Conservation (phyloP, 2,113 vertebrate genomes). For the Centropus unirufus region DNA sequence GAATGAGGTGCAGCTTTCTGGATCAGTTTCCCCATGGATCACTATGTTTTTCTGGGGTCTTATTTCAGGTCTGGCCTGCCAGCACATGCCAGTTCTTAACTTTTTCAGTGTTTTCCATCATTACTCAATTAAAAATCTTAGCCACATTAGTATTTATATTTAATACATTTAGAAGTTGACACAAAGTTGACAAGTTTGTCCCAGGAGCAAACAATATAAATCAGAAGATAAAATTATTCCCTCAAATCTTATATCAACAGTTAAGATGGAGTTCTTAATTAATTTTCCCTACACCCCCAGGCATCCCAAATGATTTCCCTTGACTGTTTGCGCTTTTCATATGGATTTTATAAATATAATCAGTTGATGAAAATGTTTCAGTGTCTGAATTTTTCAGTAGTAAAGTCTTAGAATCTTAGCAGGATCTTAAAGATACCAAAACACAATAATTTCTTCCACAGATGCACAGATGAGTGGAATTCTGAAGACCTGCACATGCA, state of each 20-base stretch:
- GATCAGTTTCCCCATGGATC: not conserved
- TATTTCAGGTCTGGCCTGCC: not conserved
- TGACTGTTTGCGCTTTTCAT: not conserved
- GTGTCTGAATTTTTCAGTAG: not conserved
- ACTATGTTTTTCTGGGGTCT: not conserved
- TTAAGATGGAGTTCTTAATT: not conserved
- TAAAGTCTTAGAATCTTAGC: not conserved
- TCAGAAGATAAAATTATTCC: not conserved
- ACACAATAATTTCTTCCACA: not conserved
- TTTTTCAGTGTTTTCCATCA: not conserved
- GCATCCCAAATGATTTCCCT: not conserved
- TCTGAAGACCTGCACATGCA: not conserved
- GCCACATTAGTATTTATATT: not conserved
- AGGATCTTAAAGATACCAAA: not conserved
- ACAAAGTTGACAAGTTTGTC: not conserved
- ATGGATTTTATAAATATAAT: not conserved
- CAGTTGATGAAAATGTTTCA: not conserved
- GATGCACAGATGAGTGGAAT: not conserved
- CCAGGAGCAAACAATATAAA: not conserved
- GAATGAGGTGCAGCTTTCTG: not conserved
- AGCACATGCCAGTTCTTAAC: not conserved
- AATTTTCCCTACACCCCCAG: not conserved
- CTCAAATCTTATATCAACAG: not conserved
- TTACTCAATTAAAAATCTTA: not conserved
- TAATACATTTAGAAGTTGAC: not conserved